Evolutionary conservation across 2,888 invertebrate genomes (phyloP).

Genomic region (Pinctada fucata): DNA sequence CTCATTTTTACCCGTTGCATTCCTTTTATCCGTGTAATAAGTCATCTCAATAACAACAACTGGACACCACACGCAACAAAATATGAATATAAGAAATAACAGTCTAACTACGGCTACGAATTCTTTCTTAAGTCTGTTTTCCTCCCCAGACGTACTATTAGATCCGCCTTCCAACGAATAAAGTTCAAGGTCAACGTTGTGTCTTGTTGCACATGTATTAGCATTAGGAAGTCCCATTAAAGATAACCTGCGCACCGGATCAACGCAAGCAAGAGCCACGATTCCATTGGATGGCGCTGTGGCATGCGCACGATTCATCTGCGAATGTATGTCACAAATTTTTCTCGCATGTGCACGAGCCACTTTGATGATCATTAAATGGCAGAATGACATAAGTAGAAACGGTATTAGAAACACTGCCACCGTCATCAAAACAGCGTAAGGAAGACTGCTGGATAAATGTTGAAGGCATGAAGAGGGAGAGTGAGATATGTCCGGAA

Average conservation of each 20-base stretch:
- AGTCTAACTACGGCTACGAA: not conserved
- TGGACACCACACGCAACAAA: not conserved
- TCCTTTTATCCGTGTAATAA: not conserved
- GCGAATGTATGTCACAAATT: slow-evolving; percentile 42
- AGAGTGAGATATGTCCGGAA: not conserved
- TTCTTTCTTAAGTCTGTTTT: not conserved
- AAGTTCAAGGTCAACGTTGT: slow-evolving; percentile 25
- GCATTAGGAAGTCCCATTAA: slow-evolving; percentile 48
- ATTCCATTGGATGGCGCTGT: slow-evolving; percentile 39
- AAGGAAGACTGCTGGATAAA: slow-evolving; percentile 31
- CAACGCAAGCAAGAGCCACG: slow-evolving; percentile 47
- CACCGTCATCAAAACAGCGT: slow-evolving; percentile 27
- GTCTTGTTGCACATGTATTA: not conserved
- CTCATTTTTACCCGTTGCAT: not conserved
- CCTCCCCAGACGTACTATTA: not conserved
- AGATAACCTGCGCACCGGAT: slow-evolving; percentile 47
- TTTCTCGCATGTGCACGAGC: slow-evolving; percentile 48
- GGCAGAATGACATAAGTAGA: slow-evolving; percentile 42
- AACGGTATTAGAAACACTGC: slow-evolving; percentile 37
- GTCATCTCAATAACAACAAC: not conserved
- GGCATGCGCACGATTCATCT: slow-evolving; percentile 19
- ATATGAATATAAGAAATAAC: not conserved
- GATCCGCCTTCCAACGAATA: slow-evolving; percentile 4
- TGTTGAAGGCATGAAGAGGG: slow-evolving; percentile 12
- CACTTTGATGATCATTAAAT: slow-evolving; percentile 47